A percentile compares a stretch with the other conserved stretches of the same genome.
Conservation (phyloP, 2,888 invertebrate species). For the Norana najaformis region DNA sequence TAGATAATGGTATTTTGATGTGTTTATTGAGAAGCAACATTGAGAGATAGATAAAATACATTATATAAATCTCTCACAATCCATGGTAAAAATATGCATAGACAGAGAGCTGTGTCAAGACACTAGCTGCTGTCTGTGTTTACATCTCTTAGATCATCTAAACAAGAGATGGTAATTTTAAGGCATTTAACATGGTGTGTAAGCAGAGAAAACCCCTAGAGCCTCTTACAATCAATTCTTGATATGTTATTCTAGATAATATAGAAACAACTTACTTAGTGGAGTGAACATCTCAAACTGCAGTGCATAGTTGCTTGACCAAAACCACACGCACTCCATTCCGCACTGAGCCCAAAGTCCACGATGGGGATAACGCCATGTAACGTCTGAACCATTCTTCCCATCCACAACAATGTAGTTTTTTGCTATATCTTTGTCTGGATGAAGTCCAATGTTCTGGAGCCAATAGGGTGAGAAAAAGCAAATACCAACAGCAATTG, state of each 20-base stretch:
- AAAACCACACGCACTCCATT: conserved; percentile 26
- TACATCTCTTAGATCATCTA: too few species aligned
- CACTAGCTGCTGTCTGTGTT: too few species aligned
- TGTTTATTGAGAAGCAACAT: too few species aligned
- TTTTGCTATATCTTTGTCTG: not conserved
- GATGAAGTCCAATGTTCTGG: conserved; percentile 16
- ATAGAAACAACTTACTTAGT: conserved; percentile 25
- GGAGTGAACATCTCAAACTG: conserved; percentile 28
- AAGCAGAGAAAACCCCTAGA: too few species aligned
- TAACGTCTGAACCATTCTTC: not conserved
- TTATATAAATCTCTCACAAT: too few species aligned
- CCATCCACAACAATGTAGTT: not conserved
- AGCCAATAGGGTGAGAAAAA: conserved; percentile 34
- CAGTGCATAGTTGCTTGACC: conserved; percentile 26
- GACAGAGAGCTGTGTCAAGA: too few species aligned
- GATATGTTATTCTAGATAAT: not conserved
- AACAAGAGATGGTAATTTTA: too few species aligned
- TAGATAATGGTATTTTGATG: not conserved
- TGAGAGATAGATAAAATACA: too few species aligned
- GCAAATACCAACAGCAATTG: conserved; percentile 18
- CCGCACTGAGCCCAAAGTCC: conserved; percentile 32
- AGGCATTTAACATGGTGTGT: too few species aligned
- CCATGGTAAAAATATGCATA: too few species aligned
- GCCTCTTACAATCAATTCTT: too few species aligned
- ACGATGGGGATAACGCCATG: conserved; percentile 3